These are phyloP conservation scores for Ctena decussata DNA, from an alignment of 2,888 invertebrate species.

Conservation along the genomic window DNA sequence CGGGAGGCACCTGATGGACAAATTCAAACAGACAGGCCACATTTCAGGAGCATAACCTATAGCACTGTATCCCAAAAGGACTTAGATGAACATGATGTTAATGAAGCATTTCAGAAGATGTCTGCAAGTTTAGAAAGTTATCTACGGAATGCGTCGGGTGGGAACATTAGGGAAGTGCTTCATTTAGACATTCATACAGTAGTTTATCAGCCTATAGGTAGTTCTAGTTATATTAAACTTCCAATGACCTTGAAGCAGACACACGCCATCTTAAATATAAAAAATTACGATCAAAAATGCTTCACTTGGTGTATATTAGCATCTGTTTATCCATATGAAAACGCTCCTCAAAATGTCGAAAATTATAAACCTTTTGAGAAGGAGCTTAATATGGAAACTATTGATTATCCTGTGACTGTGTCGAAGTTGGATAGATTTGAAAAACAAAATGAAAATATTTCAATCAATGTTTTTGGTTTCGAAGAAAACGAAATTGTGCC, in stretches of 20 bases:
- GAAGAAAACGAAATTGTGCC: background rate
- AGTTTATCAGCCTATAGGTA: slow-evolving; percentile 5
- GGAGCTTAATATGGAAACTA: background rate
- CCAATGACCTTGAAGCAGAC: background rate
- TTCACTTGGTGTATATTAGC: slow-evolving; percentile 23
- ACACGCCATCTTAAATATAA: slow-evolving; percentile 11
- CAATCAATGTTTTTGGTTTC: slow-evolving; percentile 23
- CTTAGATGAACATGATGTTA: background rate
- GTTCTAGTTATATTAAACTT: background rate
- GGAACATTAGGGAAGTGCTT: background rate
- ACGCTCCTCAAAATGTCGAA: background rate
- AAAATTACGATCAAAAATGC: slow-evolving; percentile 19
- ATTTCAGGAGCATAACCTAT: background rate
- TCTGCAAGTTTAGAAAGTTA: background rate
- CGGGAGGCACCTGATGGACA: background rate
- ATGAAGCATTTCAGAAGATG: slow-evolving; percentile 1
- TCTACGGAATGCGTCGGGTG: background rate
- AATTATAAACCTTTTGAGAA: background rate
- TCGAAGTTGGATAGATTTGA: slow-evolving; percentile 21
- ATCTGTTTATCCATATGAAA: background rate
- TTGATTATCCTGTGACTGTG: slow-evolving; percentile 15
- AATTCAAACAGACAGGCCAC: background rate
- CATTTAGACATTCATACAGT: background rate
- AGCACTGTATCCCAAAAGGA: background rate
- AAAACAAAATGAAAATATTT: slow-evolving; percentile 14